Evolutionary conservation across 2,888 invertebrate species (phyloP).

Genomic region (Himalopsyche tibetana): DNA sequence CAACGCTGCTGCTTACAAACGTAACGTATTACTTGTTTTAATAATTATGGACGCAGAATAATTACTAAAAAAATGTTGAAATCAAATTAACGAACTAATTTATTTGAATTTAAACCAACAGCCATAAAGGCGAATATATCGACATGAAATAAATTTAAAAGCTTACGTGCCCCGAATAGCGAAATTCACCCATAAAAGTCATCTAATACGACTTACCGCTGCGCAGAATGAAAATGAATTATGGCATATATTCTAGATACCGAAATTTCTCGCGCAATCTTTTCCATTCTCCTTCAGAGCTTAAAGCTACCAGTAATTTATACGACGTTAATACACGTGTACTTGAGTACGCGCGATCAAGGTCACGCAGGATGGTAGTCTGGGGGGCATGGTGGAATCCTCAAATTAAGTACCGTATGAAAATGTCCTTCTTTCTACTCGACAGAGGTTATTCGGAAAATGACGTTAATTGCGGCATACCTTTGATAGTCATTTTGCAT

Average conservation of each 20-base stretch:
- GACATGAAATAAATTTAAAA: too few species aligned
- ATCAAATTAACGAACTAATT: too few species aligned
- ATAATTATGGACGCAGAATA: too few species aligned
- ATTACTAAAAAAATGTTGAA: too few species aligned
- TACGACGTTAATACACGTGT: conserved; percentile 25
- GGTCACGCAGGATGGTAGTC: neutral
- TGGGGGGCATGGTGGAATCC: neutral
- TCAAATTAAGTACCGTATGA: neutral
- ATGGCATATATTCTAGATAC: neutral
- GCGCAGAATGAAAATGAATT: neutral
- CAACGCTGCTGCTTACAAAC: too few species aligned
- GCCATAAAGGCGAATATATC: too few species aligned
- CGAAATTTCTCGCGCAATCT: neutral
- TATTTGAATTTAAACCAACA: too few species aligned
- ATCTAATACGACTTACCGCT: neutral
- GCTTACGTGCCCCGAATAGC: too few species aligned
- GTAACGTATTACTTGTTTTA: too few species aligned
- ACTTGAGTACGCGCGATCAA: neutral
- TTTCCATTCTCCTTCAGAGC: neutral
- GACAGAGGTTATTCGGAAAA: neutral
- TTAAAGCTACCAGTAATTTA: neutral
- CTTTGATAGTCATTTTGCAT: too few species aligned
- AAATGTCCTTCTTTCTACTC: neutral
- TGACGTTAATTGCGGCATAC: neutral
- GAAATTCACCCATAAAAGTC: too few species aligned